phyloP scores from a whole-genome alignment of 2,888 invertebrate species.

The Drosophila kambysellisi region DNA sequence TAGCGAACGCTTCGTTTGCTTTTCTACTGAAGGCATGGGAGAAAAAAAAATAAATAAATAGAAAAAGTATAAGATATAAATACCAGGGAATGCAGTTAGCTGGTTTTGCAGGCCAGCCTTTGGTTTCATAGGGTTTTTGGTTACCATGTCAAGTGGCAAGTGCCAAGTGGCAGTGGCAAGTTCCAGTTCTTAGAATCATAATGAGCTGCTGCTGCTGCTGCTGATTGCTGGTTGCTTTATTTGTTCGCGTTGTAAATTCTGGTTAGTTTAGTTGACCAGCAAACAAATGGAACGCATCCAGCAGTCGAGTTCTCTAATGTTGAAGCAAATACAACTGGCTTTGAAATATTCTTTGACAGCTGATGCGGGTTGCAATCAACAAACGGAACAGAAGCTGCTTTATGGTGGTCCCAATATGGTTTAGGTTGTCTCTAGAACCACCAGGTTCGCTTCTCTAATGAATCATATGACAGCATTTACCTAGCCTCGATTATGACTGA shows the following conservation, averaged over 20 bases:
- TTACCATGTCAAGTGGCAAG: slow-evolving; percentile 75
- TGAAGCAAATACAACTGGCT: slow-evolving; percentile 35
- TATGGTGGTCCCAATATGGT: slow-evolving; percentile 16
- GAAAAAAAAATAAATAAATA: background rate
- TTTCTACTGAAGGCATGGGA: slow-evolving; percentile 47
- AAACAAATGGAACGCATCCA: slow-evolving; percentile 49
- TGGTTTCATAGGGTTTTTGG: slow-evolving; percentile 66
- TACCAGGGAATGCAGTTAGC: slow-evolving; percentile 49
- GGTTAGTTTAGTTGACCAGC: slow-evolving; percentile 38
- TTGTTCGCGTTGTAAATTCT: slow-evolving; percentile 34
- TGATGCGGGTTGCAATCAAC: slow-evolving; percentile 45
- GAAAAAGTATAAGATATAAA: slow-evolving; percentile 10
- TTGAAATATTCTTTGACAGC: slow-evolving; percentile 25
- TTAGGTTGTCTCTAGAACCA: slow-evolving; percentile 2
- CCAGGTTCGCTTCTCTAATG: background rate
- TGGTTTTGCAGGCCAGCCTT: slow-evolving; percentile 40
- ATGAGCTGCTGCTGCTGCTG: slow-evolving; percentile 35
- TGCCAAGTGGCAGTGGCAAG: slow-evolving; percentile 40
- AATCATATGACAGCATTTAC: background rate
- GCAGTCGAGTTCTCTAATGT: slow-evolving; percentile 38
- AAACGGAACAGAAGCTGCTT: slow-evolving; percentile 25
- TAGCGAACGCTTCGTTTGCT: slow-evolving; percentile 68
- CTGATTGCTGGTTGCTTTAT: slow-evolving; percentile 5
- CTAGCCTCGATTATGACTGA: background rate
- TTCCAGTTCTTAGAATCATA: slow-evolving; percentile 63